phyloP scores from a whole-genome alignment of 2,888 invertebrate species.

The Drosophila kokeensis region DNA sequence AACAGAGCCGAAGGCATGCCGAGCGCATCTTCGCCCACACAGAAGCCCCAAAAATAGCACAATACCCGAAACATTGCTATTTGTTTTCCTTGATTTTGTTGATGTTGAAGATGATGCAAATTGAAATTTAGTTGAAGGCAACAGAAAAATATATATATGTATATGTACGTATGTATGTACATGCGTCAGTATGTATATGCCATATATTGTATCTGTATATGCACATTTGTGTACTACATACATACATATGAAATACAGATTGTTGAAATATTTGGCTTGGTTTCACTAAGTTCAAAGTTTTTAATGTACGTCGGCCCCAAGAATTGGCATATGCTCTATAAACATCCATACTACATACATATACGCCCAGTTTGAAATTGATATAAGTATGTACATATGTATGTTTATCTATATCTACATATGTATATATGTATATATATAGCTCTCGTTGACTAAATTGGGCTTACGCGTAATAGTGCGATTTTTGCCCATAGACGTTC shows the following conservation, averaged over 20 bases:
- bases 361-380: conserved; percentile 36
- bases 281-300: conserved; percentile 53
- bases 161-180: neutral
- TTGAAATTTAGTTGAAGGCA: conserved; percentile 73
- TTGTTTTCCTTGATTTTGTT: conserved; percentile 74
- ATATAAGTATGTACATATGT: conserved; percentile 27
- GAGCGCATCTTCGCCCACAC: conserved; percentile 69
- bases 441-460: neutral
- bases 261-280: conserved; percentile 47
- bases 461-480: conserved; percentile 1
- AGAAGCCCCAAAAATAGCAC: conserved; percentile 65
- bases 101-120: conserved; percentile 73
- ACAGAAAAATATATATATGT: conserved; percentile 22
- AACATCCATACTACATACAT: conserved; percentile 14
- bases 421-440: neutral
- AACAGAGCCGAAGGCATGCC: conserved; percentile 59
- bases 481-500: neutral
- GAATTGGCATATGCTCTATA: conserved; percentile 48
- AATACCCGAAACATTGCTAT: conserved; percentile 74
- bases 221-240: conserved; percentile 39
- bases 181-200: conserved; percentile 1
- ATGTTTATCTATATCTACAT: conserved; percentile 2
- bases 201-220: conserved; percentile 33
- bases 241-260: conserved; percentile 43
- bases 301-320: conserved; percentile 31